phyloP scores from a whole-genome alignment of 2,113 vertebrate genomes.

The Aix galericulata region DNA sequence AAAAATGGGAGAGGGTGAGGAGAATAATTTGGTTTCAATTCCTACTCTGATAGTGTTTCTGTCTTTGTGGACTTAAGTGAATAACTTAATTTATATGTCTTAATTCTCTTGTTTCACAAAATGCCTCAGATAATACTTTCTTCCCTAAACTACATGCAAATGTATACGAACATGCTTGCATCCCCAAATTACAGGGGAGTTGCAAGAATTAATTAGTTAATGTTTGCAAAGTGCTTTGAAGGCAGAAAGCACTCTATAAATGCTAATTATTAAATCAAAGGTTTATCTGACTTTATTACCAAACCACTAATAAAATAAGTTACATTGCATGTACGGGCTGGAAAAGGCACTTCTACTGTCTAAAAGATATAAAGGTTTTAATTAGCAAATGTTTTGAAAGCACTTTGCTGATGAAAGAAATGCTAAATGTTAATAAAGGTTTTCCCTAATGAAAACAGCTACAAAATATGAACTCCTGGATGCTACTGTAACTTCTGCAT shows the following conservation, averaged over 20 bases:
- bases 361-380: constrained; percentile 75
- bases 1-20: not conserved
- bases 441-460: constrained; percentile 58
- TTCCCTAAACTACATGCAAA: constrained; percentile 12
- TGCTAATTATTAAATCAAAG: constrained; percentile 73
- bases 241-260: constrained; percentile 56
- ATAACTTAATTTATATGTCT: not conserved
- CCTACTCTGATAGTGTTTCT: not conserved
- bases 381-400: constrained; percentile 69
- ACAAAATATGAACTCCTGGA: constrained; percentile 56
- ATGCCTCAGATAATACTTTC: constrained; percentile 6
- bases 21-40: not conserved
- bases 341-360: constrained; percentile 68
- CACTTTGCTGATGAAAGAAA: constrained; percentile 44
- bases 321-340: constrained; percentile 54
- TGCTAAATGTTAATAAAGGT: constrained; percentile 57
- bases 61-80: not conserved
- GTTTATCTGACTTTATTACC: constrained; percentile 66
- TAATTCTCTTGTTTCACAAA: constrained; percentile 29
- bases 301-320: constrained; percentile 67
- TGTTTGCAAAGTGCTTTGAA: constrained; percentile 63
- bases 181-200: constrained; percentile 54
- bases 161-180: not conserved
- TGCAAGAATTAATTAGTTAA: constrained; percentile 68
- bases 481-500: constrained; percentile 47